Evolutionary conservation across 2,113 vertebrate species (phyloP), one percentile per base, ranked within the genome.

Genomic region (Protomyctophum bolini): DNA sequence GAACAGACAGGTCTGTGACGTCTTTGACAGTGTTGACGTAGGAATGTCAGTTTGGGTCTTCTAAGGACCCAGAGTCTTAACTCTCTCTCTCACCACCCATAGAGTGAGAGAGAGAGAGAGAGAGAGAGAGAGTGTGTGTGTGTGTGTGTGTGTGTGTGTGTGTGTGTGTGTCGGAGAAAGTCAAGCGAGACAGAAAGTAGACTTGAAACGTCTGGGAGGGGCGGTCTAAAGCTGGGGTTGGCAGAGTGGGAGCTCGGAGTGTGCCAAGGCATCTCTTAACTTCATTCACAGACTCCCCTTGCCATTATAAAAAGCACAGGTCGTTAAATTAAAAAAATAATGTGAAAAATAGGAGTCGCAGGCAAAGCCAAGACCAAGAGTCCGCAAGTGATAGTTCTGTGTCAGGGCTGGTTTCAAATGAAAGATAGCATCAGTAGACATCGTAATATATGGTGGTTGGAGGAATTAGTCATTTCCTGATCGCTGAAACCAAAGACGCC

Each of bases 271-370:
- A 75, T 80, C 75, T 21, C 73, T 41, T 82, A 82, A 88, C 73
- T 80, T 86, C 73, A 84, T 88, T 84, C 80, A 75, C 86, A 89
- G 89, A 79, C 82, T 75, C 64, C 3, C 75, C 64, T 77, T 81
- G 76, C 83, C 81, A 73, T 81, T 81, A 76, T 77, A 72, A 79
- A 86, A 81, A 71, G 63, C 60, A 70, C 79, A 76, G 63, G 72
- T 76, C 63, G 66, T 85, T 74, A 64, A 62, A 80, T 10, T 57
- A 14, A 4, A 4, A 66, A 12, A n/a, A 63, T 73, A 76, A 65
- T 47, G 51, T 67, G 48, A 69, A n/a, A 58, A 63, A 68, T 4
- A 29, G 58, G 33, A 55, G 63, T n/a, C 61, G 8, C 51, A 52
- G 61, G 14, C 12, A 8, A n/a, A 6, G 2, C 28, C 50, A 54